These are phyloP conservation scores for Cacoxenus indagator DNA, from an alignment of 2,888 invertebrate species.

Conservation along the genomic window DNA sequence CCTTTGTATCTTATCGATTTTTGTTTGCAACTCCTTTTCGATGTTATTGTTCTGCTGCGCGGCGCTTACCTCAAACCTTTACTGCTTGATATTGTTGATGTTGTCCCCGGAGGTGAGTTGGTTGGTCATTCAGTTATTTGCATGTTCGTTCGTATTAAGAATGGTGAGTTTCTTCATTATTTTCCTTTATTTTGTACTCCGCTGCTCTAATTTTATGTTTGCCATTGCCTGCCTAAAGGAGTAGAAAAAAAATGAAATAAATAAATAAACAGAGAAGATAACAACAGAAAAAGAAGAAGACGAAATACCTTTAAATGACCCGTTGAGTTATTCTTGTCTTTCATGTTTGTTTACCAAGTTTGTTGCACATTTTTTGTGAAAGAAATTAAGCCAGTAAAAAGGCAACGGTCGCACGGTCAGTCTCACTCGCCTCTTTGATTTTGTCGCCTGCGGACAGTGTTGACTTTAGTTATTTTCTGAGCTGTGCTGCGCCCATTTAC, in stretches of 20 bases:
- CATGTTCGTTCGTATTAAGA: background rate
- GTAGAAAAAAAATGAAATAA: background rate
- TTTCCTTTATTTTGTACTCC: conserved; percentile 26
- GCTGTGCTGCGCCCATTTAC: background rate
- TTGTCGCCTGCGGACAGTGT: conserved; percentile 32
- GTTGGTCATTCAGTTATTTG: background rate
- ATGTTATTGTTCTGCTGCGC: background rate
- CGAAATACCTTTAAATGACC: background rate
- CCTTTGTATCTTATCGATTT: conserved; percentile 2
- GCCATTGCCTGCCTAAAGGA: background rate
- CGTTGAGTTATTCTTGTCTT: conserved; percentile 2
- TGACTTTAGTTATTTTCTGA: conserved; percentile 43
- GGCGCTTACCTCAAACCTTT: background rate
- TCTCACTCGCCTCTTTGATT: conserved; percentile 13
- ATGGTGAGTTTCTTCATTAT: conserved; percentile 41
- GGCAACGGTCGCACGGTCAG: conserved; percentile 3
- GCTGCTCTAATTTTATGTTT: conserved; percentile 7
- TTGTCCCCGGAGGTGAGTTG: conserved; percentile 3
- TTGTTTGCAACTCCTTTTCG: background rate
- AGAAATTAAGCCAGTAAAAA: background rate
- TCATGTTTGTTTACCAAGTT: conserved; percentile 7
- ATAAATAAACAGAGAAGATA: background rate
- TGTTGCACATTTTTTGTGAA: conserved; percentile 12
- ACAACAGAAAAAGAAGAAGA: background rate
- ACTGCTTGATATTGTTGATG: background rate